These are phyloP conservation scores for Anagyrus pseudococci DNA, from an alignment of 2,888 invertebrate species.

Conservation along the genomic window DNA sequence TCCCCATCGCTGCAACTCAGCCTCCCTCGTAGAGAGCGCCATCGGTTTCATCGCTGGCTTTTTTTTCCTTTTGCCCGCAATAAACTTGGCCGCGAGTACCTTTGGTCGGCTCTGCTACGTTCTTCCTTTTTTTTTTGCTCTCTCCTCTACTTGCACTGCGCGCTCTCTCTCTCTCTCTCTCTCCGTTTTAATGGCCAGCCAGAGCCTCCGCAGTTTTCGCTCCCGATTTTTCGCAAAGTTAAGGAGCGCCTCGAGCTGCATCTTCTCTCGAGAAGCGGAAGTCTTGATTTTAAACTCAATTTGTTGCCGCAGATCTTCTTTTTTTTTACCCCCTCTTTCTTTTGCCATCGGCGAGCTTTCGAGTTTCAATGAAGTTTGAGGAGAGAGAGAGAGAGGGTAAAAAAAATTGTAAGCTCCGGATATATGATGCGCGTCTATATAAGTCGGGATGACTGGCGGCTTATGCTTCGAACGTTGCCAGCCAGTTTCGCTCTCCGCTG, in stretches of 20 bases:
- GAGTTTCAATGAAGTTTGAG: too few relatives aligned
- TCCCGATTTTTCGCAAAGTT: constrained; percentile 12
- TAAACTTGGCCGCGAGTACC: constrained; percentile 26
- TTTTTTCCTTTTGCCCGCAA: constrained; percentile 12
- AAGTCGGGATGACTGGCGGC: neutral
- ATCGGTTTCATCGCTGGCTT: constrained; percentile 3
- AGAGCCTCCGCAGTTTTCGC: constrained; percentile 2
- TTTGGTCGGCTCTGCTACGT: neutral
- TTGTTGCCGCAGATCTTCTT: neutral
- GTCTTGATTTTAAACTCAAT: constrained; percentile 24
- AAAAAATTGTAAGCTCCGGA: neutral
- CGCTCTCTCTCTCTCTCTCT: too few relatives aligned
- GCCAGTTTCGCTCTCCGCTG: too few relatives aligned
- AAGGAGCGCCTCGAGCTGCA: constrained; percentile 6
- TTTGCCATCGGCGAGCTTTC: neutral
- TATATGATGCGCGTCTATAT: neutral
- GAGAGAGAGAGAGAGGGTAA: neutral
- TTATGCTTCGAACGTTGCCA: neutral
- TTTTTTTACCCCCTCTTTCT: neutral
- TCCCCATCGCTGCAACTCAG: neutral
- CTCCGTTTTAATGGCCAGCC: constrained; percentile 1
- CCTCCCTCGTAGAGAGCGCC: neutral
- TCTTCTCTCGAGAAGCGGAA: neutral
- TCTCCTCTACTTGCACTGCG: too few relatives aligned
- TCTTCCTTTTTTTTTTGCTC: neutral